A percentile compares a stretch with the other conserved stretches of the same genome.
phyloP scores from a whole-genome alignment of 2,797 vertebrate species.

The Perodicticus potto region DNA sequence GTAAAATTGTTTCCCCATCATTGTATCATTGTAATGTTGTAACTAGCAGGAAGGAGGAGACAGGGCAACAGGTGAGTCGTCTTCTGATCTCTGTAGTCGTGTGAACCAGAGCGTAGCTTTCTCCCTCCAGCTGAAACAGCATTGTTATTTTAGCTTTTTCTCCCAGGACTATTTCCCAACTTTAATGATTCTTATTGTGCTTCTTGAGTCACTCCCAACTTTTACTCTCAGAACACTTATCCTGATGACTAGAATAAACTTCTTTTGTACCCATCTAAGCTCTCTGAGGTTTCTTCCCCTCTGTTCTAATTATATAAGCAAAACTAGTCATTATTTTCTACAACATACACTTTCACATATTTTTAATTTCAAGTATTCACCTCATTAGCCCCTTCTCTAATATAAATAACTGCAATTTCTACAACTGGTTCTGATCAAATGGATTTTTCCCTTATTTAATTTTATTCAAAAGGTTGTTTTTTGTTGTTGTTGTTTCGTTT shows the following conservation, averaged over 20 bases:
- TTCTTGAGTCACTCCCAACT: slow-evolving; percentile 7
- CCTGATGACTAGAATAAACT: neutral
- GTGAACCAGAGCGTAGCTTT: slow-evolving; percentile 10
- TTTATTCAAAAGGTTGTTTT: neutral
- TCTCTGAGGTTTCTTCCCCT: neutral
- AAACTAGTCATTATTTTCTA: neutral
- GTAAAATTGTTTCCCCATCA: neutral
- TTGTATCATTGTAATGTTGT: neutral
- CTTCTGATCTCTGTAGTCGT: neutral
- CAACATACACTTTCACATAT: neutral
- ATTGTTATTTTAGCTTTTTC: slow-evolving; percentile 60
- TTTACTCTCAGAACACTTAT: neutral
- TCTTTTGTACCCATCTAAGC: neutral
- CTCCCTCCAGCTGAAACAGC: neutral
- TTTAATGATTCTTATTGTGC: slow-evolving; percentile 32
- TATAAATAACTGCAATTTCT: neutral
- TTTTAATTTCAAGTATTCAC: neutral
- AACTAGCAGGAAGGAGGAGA: neutral
- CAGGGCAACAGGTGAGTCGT: neutral
- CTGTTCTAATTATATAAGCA: neutral
- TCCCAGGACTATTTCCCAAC: slow-evolving; percentile 55
- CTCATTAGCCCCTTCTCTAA: neutral
- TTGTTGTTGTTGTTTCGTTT: too few species aligned
- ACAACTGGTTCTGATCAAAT: neutral
- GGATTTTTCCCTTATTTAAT: neutral